phyloP scores from a whole-genome alignment of 2,113 vertebrate species.

The Syrrhaptes paradoxus region DNA sequence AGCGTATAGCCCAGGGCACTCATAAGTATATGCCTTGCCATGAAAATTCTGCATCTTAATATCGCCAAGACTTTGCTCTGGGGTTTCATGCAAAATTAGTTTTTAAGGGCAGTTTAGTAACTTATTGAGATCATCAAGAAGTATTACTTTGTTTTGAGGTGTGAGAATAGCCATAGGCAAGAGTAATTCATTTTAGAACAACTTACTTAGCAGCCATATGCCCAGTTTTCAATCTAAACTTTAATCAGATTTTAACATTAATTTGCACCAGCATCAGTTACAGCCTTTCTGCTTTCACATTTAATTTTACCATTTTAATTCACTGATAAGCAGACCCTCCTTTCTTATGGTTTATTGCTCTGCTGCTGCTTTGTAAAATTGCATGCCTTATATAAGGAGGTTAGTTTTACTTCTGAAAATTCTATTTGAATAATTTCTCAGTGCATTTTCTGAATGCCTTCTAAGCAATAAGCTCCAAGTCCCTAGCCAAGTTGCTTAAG shows the following conservation, averaged over 20 bases:
- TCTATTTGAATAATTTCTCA: slow-evolving; percentile 17
- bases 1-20: slow-evolving; percentile 71
- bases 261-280: slow-evolving; percentile 52
- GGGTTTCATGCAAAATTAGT: slow-evolving; percentile 83
- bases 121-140: slow-evolving; percentile 84
- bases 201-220: slow-evolving; percentile 73
- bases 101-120: slow-evolving; percentile 85
- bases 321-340: slow-evolving; percentile 16
- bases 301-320: slow-evolving; percentile 47
- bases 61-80: slow-evolving; percentile 77
- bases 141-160: slow-evolving; percentile 80
- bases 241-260: slow-evolving; percentile 76
- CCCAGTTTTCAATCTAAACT: slow-evolving; percentile 71
- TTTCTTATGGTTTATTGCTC: slow-evolving; percentile 20
- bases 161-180: slow-evolving; percentile 77
- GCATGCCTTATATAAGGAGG: neutral
- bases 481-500: slow-evolving; percentile 38
- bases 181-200: slow-evolving; percentile 76
- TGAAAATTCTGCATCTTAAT: slow-evolving; percentile 79
- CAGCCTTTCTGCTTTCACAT: slow-evolving; percentile 29
- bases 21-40: slow-evolving; percentile 74
- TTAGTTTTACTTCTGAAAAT: slow-evolving; percentile 38
- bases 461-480: slow-evolving; percentile 29
- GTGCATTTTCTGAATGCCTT: slow-evolving; percentile 20
- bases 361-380: slow-evolving; percentile 33